Conservation (phyloP, 2,113 vertebrate species). For the Saccopteryx bilineata region DNA sequence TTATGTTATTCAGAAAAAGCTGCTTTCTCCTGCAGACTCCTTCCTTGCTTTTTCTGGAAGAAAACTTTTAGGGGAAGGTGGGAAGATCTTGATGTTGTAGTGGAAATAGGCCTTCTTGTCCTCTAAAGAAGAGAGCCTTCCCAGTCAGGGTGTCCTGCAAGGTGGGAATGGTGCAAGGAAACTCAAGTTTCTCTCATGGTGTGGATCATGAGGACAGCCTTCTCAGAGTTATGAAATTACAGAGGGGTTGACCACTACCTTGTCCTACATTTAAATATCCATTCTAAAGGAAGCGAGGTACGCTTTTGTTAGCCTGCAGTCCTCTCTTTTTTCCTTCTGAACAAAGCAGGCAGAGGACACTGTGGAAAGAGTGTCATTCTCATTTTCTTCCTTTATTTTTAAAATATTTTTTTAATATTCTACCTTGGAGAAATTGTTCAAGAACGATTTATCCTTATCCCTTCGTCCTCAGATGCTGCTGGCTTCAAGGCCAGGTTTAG, state of each 20-base stretch:
- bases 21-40: not conserved
- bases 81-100: not conserved
- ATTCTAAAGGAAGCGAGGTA: not conserved
- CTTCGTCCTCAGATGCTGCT: not conserved
- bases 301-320: not conserved
- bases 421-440: not conserved
- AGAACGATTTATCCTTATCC: slow-evolving; percentile 47
- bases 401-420: not conserved
- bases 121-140: not conserved
- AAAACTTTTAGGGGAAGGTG: not conserved
- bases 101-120: not conserved
- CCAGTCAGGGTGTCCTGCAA: not conserved
- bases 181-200: not conserved
- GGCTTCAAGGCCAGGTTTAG: not conserved
- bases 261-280: not conserved
- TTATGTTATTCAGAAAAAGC: not conserved
- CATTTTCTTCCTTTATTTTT: not conserved
- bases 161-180: not conserved
- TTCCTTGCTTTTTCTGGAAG: not conserved
- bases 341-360: slow-evolving; percentile 24
- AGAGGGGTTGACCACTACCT: not conserved
- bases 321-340: not conserved
- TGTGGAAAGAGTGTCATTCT: not conserved
- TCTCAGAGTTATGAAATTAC: not conserved
- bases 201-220: not conserved